A percentile compares a stretch with the other conserved stretches of the same genome.
Conservation (phyloP, 1,140 invertebrate species). For the Harlomillsia oculata region DNA sequence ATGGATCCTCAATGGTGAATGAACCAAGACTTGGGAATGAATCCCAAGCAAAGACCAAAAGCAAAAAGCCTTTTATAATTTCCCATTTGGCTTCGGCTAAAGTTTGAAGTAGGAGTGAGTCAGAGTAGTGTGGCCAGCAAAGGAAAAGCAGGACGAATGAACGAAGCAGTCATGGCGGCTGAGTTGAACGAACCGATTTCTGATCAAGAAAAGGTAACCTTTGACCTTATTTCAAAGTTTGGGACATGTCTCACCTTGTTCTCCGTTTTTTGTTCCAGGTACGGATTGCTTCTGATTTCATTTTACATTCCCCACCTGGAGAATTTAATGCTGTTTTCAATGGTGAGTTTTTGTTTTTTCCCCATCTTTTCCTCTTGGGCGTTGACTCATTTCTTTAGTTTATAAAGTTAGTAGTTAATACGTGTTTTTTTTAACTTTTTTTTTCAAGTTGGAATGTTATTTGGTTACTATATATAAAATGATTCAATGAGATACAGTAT, state of each 20-base stretch:
- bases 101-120: too few relatives aligned
- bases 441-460: too few relatives aligned
- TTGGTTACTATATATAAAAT: too few relatives aligned
- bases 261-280: constrained; percentile 46
- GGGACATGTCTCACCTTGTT: neutral
- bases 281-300: constrained; percentile 94
- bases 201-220: constrained; percentile 64
- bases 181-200: constrained; percentile 64
- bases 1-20: too few relatives aligned
- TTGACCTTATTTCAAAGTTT: constrained; percentile 1
- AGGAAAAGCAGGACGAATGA: too few relatives aligned
- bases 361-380: too few relatives aligned
- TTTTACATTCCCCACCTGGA: constrained; percentile 93
- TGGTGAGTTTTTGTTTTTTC: constrained; percentile 48
- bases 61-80: too few relatives aligned
- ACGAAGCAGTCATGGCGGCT: constrained; percentile 49
- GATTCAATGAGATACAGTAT: too few relatives aligned
- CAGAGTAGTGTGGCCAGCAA: too few relatives aligned
- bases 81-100: too few relatives aligned
- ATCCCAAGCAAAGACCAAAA: too few relatives aligned
- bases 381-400: constrained; percentile 13
- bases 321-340: constrained; percentile 99
- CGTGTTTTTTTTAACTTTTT: neutral
- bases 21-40: too few relatives aligned
- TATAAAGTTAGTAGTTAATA: constrained; percentile 34